Conservation (phyloP, 1,140 invertebrate genomes). For the Lucilia sericata region DNA sequence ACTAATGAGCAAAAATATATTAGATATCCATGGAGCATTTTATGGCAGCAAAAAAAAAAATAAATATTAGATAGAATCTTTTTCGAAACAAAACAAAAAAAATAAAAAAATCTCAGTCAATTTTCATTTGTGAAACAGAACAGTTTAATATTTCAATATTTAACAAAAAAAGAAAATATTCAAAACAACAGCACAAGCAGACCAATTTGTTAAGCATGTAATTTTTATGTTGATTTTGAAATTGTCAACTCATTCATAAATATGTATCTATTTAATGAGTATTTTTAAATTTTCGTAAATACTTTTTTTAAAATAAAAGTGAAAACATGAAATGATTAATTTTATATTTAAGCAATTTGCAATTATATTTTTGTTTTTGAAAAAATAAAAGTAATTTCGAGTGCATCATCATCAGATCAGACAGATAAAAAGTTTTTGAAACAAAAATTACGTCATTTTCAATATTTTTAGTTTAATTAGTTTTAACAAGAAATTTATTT, state of each 20-base stretch:
- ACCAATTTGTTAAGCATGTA: neutral
- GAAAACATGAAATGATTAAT: neutral
- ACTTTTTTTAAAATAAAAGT: neutral
- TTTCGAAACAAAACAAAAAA: neutral
- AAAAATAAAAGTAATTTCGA: neutral
- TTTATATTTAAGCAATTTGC: neutral
- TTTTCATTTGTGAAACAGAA: slow-evolving; percentile 3
- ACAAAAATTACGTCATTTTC: neutral
- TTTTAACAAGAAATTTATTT: neutral
- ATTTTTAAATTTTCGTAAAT: neutral
- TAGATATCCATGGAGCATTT: neutral
- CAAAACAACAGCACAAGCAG: neutral
- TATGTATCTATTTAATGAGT: neutral
- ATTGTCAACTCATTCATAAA: neutral
- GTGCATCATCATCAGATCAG: neutral
- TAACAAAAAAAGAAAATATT: neutral
- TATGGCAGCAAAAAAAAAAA: neutral
- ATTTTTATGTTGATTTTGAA: neutral
- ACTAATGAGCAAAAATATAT: neutral
- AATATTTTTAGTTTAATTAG: neutral
- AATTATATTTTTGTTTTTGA: neutral
- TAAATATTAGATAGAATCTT: neutral
- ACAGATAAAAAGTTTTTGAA: neutral
- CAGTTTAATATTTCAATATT: slow-evolving; percentile 19
- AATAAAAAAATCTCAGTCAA: neutral